Conservation (phyloP, 37 sponge, comb jelly and placozoan genomes). For the Sycon ciliatum region DNA sequence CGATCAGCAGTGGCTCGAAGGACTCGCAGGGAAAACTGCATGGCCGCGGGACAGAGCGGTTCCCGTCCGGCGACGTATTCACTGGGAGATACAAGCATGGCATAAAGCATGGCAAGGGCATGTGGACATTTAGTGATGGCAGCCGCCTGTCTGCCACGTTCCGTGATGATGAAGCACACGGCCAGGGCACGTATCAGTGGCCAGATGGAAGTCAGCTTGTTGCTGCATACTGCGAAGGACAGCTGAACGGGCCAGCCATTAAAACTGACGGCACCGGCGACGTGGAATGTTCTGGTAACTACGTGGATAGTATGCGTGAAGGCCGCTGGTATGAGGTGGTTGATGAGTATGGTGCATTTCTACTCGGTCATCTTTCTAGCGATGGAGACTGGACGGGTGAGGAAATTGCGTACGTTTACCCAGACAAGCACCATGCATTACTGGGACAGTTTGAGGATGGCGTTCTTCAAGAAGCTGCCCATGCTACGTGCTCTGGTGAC, state of each 20-base stretch:
- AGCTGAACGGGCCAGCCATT: constrained; percentile 38
- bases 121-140: constrained; percentile 53
- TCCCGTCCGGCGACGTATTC: constrained; percentile 28
- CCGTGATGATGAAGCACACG: constrained; percentile 30
- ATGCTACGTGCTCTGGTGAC: constrained; percentile 20
- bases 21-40: constrained; percentile 41
- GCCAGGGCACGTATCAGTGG: constrained; percentile 38
- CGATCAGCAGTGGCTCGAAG: no score
- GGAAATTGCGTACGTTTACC: constrained; percentile 50
- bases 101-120: constrained; percentile 39
- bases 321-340: constrained; percentile 27
- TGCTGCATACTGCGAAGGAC: constrained; percentile 34
- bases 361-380: constrained; percentile 38
- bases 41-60: constrained; percentile 49
- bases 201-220: constrained; percentile 45
- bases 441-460: constrained; percentile 41
- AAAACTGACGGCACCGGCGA: constrained; percentile 29
- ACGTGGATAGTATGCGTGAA: constrained; percentile 20
- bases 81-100: constrained; percentile 49
- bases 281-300: constrained; percentile 23
- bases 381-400: constrained; percentile 41
- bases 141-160: constrained; percentile 39
- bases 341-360: constrained; percentile 44
- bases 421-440: constrained; percentile 38
- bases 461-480: constrained; percentile 21